Conservation (phyloP, 2,888 invertebrate species). For the Abrostola tripartita region DNA sequence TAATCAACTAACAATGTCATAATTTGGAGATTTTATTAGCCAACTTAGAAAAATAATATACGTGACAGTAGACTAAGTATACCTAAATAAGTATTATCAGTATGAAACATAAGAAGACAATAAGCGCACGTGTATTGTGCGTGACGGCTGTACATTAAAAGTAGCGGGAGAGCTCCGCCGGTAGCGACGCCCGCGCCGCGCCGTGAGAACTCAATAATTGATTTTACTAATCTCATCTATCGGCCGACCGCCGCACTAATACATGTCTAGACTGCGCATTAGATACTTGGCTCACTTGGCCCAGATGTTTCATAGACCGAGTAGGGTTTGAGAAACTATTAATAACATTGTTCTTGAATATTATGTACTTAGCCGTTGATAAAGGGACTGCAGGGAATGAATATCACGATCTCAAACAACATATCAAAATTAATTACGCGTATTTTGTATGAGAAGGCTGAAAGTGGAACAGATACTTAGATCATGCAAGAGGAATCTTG, state of each 20-base stretch:
- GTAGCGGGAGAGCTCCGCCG: conserved; percentile 48
- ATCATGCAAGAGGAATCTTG: neutral
- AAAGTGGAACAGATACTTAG: neutral
- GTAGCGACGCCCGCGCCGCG: conserved; percentile 55
- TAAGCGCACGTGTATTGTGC: conserved; percentile 34
- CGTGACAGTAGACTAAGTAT: too few species aligned
- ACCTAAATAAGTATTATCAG: too few species aligned
- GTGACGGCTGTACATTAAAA: conserved; percentile 39
- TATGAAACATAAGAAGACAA: conserved; percentile 7
- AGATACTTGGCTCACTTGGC: conserved; percentile 36
- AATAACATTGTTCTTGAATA: neutral
- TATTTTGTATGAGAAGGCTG: neutral
- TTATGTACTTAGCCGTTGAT: neutral
- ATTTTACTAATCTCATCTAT: conserved; percentile 81
- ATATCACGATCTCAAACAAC: too few species aligned
- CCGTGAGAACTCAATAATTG: conserved; percentile 85
- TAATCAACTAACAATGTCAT: too few species aligned
- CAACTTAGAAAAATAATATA: neutral
- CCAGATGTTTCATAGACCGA: conserved; percentile 36
- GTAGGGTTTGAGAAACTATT: neutral
- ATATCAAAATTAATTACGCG: neutral
- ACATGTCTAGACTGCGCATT: conserved; percentile 70
- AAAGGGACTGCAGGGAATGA: too few species aligned
- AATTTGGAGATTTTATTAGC: too few species aligned
- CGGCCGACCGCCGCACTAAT: conserved; percentile 67